Percentiles rank a stretch among this genome's conserved stretches.
Conservation (phyloP, 2,888 invertebrate species). For the Neoaliturus tenellus region DNA sequence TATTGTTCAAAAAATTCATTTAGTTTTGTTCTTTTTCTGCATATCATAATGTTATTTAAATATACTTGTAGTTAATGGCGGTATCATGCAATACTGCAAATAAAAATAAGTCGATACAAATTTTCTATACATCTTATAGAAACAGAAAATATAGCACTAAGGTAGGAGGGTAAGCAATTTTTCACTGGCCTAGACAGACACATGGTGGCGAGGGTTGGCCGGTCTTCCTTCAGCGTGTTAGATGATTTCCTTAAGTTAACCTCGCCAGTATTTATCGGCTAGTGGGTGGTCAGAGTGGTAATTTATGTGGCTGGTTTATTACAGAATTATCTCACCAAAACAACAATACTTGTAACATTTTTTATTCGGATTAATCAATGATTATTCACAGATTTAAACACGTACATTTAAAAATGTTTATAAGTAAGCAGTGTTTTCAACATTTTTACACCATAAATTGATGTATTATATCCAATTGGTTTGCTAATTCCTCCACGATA, state of each 20-base stretch:
- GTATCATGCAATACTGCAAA: no score
- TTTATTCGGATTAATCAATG: neutral
- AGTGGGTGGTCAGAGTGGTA: neutral
- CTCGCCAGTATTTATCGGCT: neutral
- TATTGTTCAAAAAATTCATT: no score
- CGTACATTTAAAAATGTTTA: no score
- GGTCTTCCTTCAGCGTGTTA: neutral
- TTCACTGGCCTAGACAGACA: neutral
- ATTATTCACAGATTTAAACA: no score
- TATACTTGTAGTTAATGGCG: no score
- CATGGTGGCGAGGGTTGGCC: neutral
- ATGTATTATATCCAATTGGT: no score
- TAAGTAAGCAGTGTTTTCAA: no score
- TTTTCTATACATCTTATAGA: neutral
- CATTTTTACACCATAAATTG: no score
- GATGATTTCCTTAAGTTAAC: constrained; percentile 30
- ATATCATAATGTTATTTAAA: no score
- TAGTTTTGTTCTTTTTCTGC: no score
- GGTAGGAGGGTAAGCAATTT: neutral
- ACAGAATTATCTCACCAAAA: neutral
- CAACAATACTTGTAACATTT: neutral
- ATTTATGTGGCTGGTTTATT: neutral
- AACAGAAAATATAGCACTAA: neutral
- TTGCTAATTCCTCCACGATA: no score
- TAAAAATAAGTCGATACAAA: no score